Base-by-base conservation (phyloP, 2,797 vertebrate genomes). In the Ctenochaetus hawaiiensis region DNA sequence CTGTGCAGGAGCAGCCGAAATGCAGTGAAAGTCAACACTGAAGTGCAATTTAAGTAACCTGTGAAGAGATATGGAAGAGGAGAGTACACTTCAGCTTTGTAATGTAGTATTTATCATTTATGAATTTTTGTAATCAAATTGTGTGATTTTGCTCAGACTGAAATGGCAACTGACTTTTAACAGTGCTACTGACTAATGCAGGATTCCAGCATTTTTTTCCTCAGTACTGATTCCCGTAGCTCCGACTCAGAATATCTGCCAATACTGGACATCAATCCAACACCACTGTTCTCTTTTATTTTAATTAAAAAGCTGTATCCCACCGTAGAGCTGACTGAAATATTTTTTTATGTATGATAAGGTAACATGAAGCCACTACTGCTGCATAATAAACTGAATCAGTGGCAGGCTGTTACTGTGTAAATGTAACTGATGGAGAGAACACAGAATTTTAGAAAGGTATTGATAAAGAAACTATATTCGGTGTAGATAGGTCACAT, bases 41-140 rank as follows among this genome's bases (percentile, higher is more conserved):
- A 26, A 44, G n/a, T 45, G 18, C 22, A 18, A 43, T 43, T 65
- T 34, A 64, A 56, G 62, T 13, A 51, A 54, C 13, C 18, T 47
- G 20, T 53, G 7, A 51, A 23, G 23, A n/a, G 1, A 72, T 22
- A 44, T 56, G 8, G 12, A 52, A 23, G 43, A 44, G 20, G 10
- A 51, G 7, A 6, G 37, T 12, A 49, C 39, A 49, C 43, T 18
- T 14, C 8, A 56, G 16, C 37, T 59, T 14, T 57, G 4, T 43
- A 6, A 66, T 22, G 63, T 52, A 34, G 51, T 51, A 34, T 66
- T 74, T 17, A 54, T 61, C n/a, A 53, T 23, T 20, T 53, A 22
- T 53, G 53, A 26, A 26, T 22, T 45, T 12, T 61, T 67, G 64
- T 30, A 8, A 43, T 51, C 12, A 26, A 39, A 20, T 8, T 47